A percentile compares a stretch with the other conserved stretches of the same genome.
These are phyloP conservation scores for Tinamus major DNA, from an alignment of 2,797 vertebrate genomes.

Conservation along the genomic window DNA sequence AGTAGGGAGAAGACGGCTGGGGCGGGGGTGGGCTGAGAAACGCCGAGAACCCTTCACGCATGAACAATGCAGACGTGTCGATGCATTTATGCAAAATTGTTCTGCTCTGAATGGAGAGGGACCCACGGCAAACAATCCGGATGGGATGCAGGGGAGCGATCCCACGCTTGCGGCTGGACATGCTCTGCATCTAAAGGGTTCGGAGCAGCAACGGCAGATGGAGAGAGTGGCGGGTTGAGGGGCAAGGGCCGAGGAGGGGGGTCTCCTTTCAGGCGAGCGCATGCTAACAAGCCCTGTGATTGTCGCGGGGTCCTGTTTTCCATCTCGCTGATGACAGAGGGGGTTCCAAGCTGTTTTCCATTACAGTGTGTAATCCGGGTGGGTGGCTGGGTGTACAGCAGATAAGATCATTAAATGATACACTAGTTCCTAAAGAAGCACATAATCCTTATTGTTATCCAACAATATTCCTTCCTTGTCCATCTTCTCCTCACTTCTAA, in stretches of 20 bases:
- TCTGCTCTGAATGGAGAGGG: conserved; percentile 57
- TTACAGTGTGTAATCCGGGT: conserved; percentile 2
- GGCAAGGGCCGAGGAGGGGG: conserved; percentile 65
- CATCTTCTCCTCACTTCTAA: not conserved
- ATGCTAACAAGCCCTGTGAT: conserved; percentile 20
- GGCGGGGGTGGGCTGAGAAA: conserved; percentile 18
- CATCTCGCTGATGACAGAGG: not conserved
- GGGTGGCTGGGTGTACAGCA: conserved; percentile 36
- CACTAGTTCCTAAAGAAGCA: conserved; percentile 27
- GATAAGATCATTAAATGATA: conserved; percentile 42
- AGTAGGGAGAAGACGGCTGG: not conserved
- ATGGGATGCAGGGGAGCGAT: conserved; percentile 64
- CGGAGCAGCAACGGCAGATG: conserved; percentile 11
- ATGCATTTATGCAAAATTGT: conserved; percentile 57
- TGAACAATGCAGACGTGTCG: conserved; percentile 26
- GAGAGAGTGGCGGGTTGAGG: conserved; percentile 69
- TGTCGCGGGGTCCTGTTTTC: conserved; percentile 8
- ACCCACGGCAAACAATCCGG: conserved; percentile 61
- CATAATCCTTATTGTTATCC: conserved; percentile 21
- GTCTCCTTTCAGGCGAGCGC: conserved; percentile 60
- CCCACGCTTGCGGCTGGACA: conserved; percentile 64
- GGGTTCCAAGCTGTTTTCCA: conserved; percentile 17
- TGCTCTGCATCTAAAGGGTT: conserved; percentile 70
- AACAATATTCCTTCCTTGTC: conserved; percentile 47
- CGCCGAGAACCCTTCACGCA: conserved; percentile 21